Base-by-base conservation (phyloP, 2,113 vertebrate genomes). In the Isurus oxyrinchus region DNA sequence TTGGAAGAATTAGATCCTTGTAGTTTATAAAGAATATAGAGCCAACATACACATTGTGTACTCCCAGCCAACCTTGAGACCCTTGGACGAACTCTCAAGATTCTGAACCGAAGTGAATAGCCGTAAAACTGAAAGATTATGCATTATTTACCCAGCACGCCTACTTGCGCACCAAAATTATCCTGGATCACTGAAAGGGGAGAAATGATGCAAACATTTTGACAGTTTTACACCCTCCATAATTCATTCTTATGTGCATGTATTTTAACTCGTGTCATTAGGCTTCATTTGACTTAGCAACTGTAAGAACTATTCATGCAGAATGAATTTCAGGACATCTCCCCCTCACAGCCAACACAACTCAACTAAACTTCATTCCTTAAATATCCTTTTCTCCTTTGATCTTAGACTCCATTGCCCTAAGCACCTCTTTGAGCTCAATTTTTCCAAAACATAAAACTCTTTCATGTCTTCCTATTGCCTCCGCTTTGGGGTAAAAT, bases 1-100 rank as follows among this genome's bases (percentile, higher is more conserved):
- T 98, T 98, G 97, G 96, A 98, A 98, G 97, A 98, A 98, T 98
- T 98, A 97, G 97, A 57, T 97, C 97, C 98, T 98, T 98, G 97
- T 98, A 96, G 96, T 97, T 97, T 96, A 97, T 95, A 53, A 97
- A 97, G 97, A 97, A 96, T 67, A 72, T 87, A 40, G 96, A 98
- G 98, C 97, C 98, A 98, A 98, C 97, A 97, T 97, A 97, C 96
- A 97, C 96, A 96, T 94, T 97, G 96, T 76, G 96, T 97, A 97
- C 96, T 98, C 98, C 97, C 98, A 96, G 53, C 96, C 98, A 98
- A 98, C 97, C 97, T 95, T 96, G 96, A 98, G 98, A 98, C 97
- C 98, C 96, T 97, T 98, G 98, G 97, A 98, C 5, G 98, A 98
- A 98, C 98, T 98, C 97, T 96, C 97, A 96, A 76, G 97, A 97